Evolutionary conservation across 2,797 vertebrate genomes (phyloP).

Genomic region (Brachyalestes nurse): DNA sequence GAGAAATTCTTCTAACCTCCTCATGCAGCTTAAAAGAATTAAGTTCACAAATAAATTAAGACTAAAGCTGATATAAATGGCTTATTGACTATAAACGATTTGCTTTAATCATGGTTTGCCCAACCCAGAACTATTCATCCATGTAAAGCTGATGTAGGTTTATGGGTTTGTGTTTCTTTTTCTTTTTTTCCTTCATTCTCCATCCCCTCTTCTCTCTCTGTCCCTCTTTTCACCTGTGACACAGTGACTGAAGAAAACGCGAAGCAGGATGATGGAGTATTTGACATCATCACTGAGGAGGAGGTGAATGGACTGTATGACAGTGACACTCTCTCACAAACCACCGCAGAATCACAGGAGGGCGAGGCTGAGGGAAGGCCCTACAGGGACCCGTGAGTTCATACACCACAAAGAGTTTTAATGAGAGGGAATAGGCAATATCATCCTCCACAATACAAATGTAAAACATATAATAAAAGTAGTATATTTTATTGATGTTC

Average conservation of each 20-base stretch:
- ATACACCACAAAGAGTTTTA: not conserved
- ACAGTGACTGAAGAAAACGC: slow-evolving; percentile 74
- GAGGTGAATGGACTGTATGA: slow-evolving; percentile 82
- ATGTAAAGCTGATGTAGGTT: slow-evolving; percentile 4
- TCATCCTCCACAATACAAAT: no score
- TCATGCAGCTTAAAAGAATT: slow-evolving; percentile 9
- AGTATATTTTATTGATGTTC: no score
- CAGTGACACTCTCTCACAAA: slow-evolving; percentile 70
- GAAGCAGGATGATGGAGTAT: slow-evolving; percentile 83
- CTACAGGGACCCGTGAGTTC: slow-evolving; percentile 82
- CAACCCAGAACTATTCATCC: not conserved
- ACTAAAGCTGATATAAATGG: not conserved
- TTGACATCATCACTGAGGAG: slow-evolving; percentile 96
- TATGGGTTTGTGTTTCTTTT: not conserved
- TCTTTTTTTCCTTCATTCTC: no score
- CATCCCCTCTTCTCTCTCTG: not conserved
- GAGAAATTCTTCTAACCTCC: no score
- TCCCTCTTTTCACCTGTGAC: slow-evolving; percentile 26
- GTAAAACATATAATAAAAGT: no score
- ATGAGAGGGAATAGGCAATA: no score
- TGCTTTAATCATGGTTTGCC: not conserved
- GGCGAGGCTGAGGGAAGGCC: slow-evolving; percentile 70
- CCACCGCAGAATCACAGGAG: slow-evolving; percentile 73
- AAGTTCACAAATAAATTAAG: not conserved
- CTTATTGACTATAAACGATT: not conserved